A percentile compares a stretch with the other conserved stretches of the same genome.
phyloP scores from a whole-genome alignment of 2,113 vertebrate genomes.

The Ailuropoda melanoleuca region DNA sequence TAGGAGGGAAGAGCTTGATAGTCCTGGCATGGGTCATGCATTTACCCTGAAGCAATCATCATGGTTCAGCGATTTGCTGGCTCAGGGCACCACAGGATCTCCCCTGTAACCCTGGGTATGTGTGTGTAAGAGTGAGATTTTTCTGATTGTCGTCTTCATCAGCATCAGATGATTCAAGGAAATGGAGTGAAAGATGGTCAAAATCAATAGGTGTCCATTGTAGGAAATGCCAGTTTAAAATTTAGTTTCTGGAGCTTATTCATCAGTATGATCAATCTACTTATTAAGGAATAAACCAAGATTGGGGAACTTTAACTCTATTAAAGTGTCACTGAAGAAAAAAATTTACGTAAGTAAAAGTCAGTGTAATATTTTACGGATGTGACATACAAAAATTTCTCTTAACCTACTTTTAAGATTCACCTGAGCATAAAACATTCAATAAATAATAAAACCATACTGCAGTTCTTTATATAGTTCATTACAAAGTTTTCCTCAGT shows the following conservation, averaged over 20 bases:
- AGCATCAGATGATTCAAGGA: constrained; percentile 17
- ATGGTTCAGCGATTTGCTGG: background rate
- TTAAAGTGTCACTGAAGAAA: background rate
- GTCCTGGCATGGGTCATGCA: background rate
- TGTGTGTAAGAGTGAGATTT: background rate
- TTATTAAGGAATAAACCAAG: background rate
- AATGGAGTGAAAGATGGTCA: background rate
- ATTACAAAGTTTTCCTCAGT: background rate
- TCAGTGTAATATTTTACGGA: background rate
- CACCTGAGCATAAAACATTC: background rate
- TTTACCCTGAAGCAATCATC: background rate
- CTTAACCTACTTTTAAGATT: background rate
- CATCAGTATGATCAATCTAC: background rate
- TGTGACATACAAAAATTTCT: background rate
- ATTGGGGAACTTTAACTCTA: background rate
- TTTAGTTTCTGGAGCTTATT: constrained; percentile 17
- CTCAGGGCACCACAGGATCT: background rate
- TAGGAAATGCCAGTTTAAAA: constrained; percentile 11
- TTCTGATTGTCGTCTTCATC: background rate
- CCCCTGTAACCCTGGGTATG: background rate
- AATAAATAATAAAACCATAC: background rate
- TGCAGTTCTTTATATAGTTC: background rate
- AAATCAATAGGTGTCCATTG: background rate
- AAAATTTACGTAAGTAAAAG: background rate
- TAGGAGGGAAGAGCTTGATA: background rate